These are phyloP conservation scores for Camelus dromedarius DNA, from an alignment of 2,113 vertebrate species.

Conservation along the genomic window DNA sequence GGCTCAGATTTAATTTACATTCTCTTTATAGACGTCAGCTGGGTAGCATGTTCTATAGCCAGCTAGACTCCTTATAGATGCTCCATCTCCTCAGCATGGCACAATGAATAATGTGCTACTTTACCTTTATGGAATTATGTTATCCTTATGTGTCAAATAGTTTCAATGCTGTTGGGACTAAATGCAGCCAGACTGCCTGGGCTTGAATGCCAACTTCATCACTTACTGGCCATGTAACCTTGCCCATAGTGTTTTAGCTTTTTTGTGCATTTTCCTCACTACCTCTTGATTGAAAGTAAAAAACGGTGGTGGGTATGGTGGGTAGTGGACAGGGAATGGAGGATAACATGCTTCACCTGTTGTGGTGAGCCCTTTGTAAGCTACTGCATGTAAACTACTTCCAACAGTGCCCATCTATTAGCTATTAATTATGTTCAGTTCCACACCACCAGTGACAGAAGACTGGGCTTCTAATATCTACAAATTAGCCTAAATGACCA, in stretches of 20 bases:
- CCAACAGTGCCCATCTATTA: constrained; percentile 9
- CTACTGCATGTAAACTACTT: background rate
- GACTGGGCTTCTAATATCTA: constrained; percentile 15
- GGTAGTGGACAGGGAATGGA: no score
- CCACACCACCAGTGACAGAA: background rate
- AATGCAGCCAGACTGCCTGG: background rate
- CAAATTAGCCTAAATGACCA: constrained; percentile 46
- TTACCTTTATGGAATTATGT: constrained; percentile 6
- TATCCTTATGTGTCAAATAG: background rate
- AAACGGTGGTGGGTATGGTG: background rate
- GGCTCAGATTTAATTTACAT: background rate
- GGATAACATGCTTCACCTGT: background rate
- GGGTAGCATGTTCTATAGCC: background rate
- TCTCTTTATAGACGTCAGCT: constrained; percentile 39
- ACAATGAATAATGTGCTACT: constrained; percentile 3
- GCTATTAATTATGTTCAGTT: constrained; percentile 28
- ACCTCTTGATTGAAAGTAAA: background rate
- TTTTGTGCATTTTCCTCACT: constrained; percentile 7
- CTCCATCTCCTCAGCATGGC: background rate
- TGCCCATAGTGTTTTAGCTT: background rate
- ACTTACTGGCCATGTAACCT: background rate
- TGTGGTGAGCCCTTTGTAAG: background rate
- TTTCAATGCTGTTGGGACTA: background rate
- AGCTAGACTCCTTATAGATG: constrained; percentile 21
- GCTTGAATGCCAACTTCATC: background rate